phyloP scores from a whole-genome alignment of 1,140 invertebrate genomes.

The Papilio polytes region DNA sequence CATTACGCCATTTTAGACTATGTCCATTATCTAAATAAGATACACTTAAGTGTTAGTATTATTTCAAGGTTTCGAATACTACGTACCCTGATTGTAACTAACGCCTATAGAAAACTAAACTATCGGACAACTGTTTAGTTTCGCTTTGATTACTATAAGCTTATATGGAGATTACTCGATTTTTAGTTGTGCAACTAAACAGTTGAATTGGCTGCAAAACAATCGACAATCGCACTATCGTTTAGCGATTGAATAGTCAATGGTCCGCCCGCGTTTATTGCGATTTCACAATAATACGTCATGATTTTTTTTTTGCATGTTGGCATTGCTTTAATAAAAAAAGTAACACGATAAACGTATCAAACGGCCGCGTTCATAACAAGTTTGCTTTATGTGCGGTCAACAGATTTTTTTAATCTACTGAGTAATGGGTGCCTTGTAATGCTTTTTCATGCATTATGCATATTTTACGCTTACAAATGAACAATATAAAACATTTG shows the following conservation, averaged over 20 bases:
- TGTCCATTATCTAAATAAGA: not conserved
- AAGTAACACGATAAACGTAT: conserved; percentile 12
- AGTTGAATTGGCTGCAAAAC: too few relatives aligned
- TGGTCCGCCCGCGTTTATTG: too few relatives aligned
- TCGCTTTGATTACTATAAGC: too few relatives aligned
- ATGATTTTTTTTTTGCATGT: too few relatives aligned
- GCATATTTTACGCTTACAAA: not conserved
- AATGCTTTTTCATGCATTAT: not conserved
- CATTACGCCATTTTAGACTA: not conserved
- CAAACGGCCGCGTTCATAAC: not conserved
- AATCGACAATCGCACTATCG: too few relatives aligned
- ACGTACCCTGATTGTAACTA: not conserved
- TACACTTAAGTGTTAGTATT: not conserved
- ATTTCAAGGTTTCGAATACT: too few relatives aligned
- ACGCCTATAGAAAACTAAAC: too few relatives aligned
- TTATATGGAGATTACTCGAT: too few relatives aligned
- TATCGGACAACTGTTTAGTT: too few relatives aligned
- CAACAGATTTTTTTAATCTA: conserved; percentile 31
- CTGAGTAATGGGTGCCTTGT: conserved; percentile 21
- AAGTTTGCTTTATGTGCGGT: conserved; percentile 19
- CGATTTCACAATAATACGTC: too few relatives aligned
- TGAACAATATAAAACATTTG: not conserved
- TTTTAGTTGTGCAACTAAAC: too few relatives aligned
- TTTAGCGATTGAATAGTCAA: too few relatives aligned
- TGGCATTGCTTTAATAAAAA: conserved; percentile 1